Base-by-base conservation (phyloP, 2,888 invertebrate species). In the Fragum sueziense region DNA sequence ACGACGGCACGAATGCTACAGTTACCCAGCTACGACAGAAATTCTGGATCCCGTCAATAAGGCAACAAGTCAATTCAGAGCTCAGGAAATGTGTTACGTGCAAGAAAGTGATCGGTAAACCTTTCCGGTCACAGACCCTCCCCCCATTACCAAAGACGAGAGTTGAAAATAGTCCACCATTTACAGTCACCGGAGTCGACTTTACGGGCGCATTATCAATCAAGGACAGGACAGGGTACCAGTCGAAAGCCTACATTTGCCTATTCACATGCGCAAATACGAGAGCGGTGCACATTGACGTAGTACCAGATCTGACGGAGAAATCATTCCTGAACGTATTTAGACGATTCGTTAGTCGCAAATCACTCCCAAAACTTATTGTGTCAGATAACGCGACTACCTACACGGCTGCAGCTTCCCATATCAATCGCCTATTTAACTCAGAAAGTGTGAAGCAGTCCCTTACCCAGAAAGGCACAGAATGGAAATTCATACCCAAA, bases 361-460 rank as follows among this genome's bases (percentile, higher is more conserved):
- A 77, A 41, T 79, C 76, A 0, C n/a, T 74, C 61, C 27, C 52
- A 11, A 52, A 20, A 80, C 80, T 22, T 41, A 51, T 85, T 57
- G 68, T 79, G 27, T 81, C 85, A 9, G 85, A 85, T 57, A 85
- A 86, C 54, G 83, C 70, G 11, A 68, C 71, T 14, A 83, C 83
- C 17, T 85, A 78, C 52, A 47, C 47, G n/a, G 34, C 78, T 22
- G 84, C 76, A 31, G 41, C 76, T 2, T 59, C 73, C 11, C 41
- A 65, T 25, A 62, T 75, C 11, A 33, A 27, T 20, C 22, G 34
- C 22, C 33, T 75, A 34, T 59, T 47, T 27, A 11, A 34, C 14
- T 74, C 78, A 3, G 14, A 47, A 37, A 25, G 27, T n/a, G 37
- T 77, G 17, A 52, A 61, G 57, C 67, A 79, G 17, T n/a, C 22